Percentiles rank a stretch among this genome's conserved stretches.
These are phyloP conservation scores for Leptosomus discolor DNA, from an alignment of 2,113 vertebrate species.

Conservation along the genomic window DNA sequence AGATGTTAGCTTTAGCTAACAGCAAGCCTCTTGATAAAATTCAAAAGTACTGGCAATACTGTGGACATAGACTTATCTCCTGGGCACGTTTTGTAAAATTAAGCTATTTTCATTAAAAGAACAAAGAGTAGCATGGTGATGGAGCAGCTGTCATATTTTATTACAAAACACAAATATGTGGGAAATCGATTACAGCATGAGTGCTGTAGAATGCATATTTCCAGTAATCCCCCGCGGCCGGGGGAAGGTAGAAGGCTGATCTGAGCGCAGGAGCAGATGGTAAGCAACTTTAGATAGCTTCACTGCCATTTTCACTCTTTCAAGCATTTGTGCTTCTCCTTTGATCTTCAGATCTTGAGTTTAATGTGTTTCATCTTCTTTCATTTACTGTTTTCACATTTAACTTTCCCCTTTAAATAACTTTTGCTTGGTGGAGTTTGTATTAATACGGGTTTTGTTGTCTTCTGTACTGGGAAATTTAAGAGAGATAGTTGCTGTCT, in stretches of 20 bases:
- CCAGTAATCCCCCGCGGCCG: conserved; percentile 1
- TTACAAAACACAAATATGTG: conserved; percentile 53
- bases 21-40: conserved; percentile 35
- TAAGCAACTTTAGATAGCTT: conserved; percentile 51
- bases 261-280: conserved; percentile 51
- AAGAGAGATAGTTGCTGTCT: not conserved
- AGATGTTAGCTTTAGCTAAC: conserved; percentile 1
- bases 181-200: conserved; percentile 40
- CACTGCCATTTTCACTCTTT: conserved; percentile 34
- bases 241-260: conserved; percentile 46
- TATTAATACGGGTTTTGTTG: not conserved
- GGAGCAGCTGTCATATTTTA: conserved; percentile 63
- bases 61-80: not conserved
- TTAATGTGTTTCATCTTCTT: conserved; percentile 24
- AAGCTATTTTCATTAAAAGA: conserved; percentile 55
- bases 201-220: conserved; percentile 5
- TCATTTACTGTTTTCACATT: conserved; percentile 17
- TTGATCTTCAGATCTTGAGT: conserved; percentile 35
- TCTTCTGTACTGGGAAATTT: not conserved
- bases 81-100: conserved; percentile 48
- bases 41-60: conserved; percentile 5
- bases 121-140: conserved; percentile 29
- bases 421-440: not conserved
- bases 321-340: conserved; percentile 31
- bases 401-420: conserved; percentile 14